Evolutionary conservation across 2,113 vertebrate genomes (phyloP).

Genomic region (Cryptomyrus ogoouensis): DNA sequence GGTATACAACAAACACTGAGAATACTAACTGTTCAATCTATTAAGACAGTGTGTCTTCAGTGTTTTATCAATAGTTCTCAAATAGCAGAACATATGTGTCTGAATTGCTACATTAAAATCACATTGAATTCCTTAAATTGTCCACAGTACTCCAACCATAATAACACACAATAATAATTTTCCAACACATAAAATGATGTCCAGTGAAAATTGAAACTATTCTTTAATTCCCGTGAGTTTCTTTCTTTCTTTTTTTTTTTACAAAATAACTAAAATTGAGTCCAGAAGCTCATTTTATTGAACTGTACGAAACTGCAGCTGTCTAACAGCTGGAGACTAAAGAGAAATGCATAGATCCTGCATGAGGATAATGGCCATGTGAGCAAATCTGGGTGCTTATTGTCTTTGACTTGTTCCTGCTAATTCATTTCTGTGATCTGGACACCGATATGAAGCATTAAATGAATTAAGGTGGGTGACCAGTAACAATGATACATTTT

Average conservation of each 20-base stretch:
- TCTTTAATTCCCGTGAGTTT: background rate
- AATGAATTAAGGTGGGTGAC: background rate
- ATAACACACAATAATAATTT: background rate
- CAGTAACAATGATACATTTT: background rate
- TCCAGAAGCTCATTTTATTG: background rate
- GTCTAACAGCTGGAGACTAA: background rate
- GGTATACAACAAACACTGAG: background rate
- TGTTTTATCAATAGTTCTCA: background rate
- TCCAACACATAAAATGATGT: background rate
- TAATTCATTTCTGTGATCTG: background rate
- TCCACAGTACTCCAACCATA: background rate
- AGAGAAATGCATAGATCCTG: background rate
- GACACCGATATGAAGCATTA: background rate
- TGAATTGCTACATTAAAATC: background rate
- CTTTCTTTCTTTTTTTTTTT: background rate
- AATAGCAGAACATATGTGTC: background rate
- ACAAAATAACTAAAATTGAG: background rate
- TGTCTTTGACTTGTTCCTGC: background rate
- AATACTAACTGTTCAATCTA: background rate
- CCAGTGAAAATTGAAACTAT: background rate
- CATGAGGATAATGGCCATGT: background rate
- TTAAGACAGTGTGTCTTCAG: background rate
- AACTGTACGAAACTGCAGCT: background rate
- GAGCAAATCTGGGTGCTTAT: background rate
- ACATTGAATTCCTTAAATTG: background rate